phyloP scores from a whole-genome alignment of 2,797 vertebrate species.

The Orientallactaga sibirica region DNA sequence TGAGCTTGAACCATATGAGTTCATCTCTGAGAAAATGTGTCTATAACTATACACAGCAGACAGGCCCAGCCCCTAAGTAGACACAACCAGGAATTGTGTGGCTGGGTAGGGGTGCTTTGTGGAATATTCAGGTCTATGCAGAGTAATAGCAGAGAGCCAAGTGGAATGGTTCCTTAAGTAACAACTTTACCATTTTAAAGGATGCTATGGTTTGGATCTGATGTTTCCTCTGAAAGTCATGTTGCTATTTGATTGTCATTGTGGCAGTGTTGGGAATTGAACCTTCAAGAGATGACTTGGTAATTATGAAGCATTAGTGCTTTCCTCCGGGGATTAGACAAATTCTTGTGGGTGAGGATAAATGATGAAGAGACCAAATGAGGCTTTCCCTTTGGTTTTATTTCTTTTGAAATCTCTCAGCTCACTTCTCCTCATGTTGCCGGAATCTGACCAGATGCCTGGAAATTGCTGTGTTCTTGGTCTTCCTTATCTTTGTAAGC shows the following conservation, averaged over 20 bases:
- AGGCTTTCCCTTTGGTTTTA: neutral
- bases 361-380: neutral
- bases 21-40: neutral
- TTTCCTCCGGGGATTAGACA: neutral
- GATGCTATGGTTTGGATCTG: neutral
- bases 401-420: neutral
- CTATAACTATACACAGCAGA: neutral
- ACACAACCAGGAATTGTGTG: neutral
- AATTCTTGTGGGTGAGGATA: neutral
- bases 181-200: neutral
- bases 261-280: neutral
- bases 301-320: neutral
- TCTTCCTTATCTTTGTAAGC: neutral
- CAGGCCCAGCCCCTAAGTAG: neutral
- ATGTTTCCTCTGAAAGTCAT: neutral
- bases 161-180: neutral
- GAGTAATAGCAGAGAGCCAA: neutral
- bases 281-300: neutral
- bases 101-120: neutral
- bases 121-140: neutral
- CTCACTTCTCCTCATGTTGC: neutral
- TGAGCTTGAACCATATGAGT: neutral
- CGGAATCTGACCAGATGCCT: neutral
- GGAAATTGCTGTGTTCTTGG: too few relatives aligned
- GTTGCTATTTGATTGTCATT: neutral